Base-by-base conservation (phyloP, 1,140 invertebrate genomes). In the Neodiprion lecontei region DNA sequence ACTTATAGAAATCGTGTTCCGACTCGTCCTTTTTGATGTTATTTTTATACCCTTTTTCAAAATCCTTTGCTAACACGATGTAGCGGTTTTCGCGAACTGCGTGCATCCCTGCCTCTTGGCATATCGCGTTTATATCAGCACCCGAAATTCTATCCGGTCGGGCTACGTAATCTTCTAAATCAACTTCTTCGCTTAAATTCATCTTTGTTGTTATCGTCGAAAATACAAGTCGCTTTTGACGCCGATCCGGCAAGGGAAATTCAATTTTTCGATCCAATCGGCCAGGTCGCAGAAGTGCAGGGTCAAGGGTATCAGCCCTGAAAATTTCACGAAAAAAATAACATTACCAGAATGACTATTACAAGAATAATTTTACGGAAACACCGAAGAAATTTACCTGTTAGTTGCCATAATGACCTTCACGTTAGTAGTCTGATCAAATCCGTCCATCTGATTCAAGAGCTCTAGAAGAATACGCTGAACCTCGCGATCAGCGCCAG, bases 371-470 rank as follows among this genome's bases (percentile, higher is more conserved):
- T 11, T 67, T 75, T 65, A 53, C 4, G 23, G 69, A 14, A 67
- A 50, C 10, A 8, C 53, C 66, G 68, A 74, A 72, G 69, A 50
- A 69, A 61, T 70, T 75, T 74, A 85, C 87, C 87, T 92, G 85
- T 99, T 99, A 1, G 99, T 99, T 2, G 99, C 99, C 99, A 99
- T 99, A 67, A 99, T 99, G 14, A 99, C 98, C 91, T 99, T 99
- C 17, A 99, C 98, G 91, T 99, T 99, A 21, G 98, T 99, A 4
- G 97, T 99, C 89, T 99, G 98, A 91, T 99, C 98, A 89, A 99
- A 99, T 71, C 99, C 99, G 90, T 99, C 99, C 98, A 99, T 99
- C 89, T 99, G 99, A 90, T 99, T 99, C 0, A 99, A 90, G 11
- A 99, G 90, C 85, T 99, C 99, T 5, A 99, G 89, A 4, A 99